Conservation (phyloP, 2,113 vertebrate genomes). For the Eretmochelys imbricata region DNA sequence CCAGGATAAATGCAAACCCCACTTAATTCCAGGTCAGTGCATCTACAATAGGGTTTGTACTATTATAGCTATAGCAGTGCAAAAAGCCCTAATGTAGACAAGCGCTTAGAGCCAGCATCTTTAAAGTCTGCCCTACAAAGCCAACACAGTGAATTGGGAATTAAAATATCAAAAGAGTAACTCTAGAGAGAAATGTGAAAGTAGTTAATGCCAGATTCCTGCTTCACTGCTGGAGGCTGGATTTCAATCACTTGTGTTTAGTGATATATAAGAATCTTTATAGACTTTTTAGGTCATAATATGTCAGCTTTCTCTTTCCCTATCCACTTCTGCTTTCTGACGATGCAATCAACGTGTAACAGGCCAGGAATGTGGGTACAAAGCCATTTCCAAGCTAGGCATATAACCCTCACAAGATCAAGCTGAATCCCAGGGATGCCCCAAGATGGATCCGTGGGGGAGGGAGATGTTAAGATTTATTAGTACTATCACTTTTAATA, state of each 20-base stretch:
- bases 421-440: background rate
- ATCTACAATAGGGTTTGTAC: background rate
- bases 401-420: background rate
- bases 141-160: background rate
- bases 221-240: fast-evolving
- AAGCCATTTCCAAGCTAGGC: background rate
- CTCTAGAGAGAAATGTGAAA: background rate
- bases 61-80: background rate
- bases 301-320: background rate
- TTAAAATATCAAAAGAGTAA: background rate
- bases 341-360: background rate
- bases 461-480: background rate
- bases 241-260: background rate
- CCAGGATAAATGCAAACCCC: background rate
- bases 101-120: background rate
- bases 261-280: background rate
- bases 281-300: background rate
- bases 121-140: background rate
- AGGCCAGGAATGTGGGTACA: background rate
- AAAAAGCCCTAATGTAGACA: background rate
- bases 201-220: background rate
- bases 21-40: background rate
- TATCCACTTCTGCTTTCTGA: fast-evolving
- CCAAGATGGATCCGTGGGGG: fast-evolving
- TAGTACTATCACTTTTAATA: background rate